Base-by-base conservation (phyloP, 2,113 vertebrate species). In the Esox niger region DNA sequence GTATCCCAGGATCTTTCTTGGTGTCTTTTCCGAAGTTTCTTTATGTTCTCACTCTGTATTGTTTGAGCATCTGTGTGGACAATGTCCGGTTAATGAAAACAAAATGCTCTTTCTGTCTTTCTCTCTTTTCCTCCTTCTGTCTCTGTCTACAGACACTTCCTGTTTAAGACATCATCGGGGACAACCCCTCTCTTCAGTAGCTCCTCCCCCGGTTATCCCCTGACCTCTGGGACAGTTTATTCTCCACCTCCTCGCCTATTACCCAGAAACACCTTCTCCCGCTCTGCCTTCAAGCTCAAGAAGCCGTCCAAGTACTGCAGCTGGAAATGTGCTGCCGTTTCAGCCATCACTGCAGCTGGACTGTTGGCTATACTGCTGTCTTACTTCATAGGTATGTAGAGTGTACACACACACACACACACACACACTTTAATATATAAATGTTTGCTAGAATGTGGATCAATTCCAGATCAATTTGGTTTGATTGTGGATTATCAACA, bases 241-340 rank as follows among this genome's bases (percentile, higher is more conserved):
- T 98, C 97, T 1, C 97, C 97, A 3, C 97, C 97, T 10, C 96
- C 97, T 66, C 93, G 97, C 81, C 94, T 98, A 83, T 86, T 99
- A 77, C 96, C 97, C 77, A 91, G 96, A 88, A 98, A 97, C 88
- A 98, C 97, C 55, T 99, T 99, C 90, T 98, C 96, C 82, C 93
- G 97, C 88, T 98, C 95, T 67, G 95, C 96, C 17, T 99, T 99
- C 93, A 99, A 98, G 87, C 93, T 99, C 84, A 98, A 99, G 93
- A 98, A 99, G 43, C 96, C 97, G 59, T 98, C 96, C 82, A 98
- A 98, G 78, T 98, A 98, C 89, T 99, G 97, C 87, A 99, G 96
- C 93, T 99, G 97, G 97, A 98, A 98, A 87, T 99, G 97, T 46
- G 96, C 97, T 0, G 97, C 97, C 13, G 90, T 99, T 70, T 95